Percentiles rank a stretch among this genome's conserved stretches.
These are phyloP conservation scores for Peromyscus attwateri DNA, from an alignment of 2,797 vertebrate species.

Conservation along the genomic window DNA sequence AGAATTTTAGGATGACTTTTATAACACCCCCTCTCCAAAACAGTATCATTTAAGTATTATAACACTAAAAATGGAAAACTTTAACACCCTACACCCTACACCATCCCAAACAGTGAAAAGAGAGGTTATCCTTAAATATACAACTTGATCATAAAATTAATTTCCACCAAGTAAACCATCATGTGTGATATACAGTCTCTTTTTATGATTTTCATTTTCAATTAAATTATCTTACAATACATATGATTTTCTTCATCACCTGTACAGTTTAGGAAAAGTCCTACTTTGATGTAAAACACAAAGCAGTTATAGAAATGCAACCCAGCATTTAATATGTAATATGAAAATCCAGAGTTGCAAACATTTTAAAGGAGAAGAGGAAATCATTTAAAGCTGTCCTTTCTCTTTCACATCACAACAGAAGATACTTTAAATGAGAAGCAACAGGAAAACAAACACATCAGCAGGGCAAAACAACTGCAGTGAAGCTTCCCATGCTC, in stretches of 20 bases:
- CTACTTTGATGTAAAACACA: conserved; percentile 7
- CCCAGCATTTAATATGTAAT: conserved; percentile 3
- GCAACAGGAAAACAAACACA: conserved; percentile 20
- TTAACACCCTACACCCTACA: not conserved
- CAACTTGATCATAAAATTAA: conserved; percentile 57
- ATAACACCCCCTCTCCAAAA: not conserved
- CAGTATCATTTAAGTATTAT: not conserved
- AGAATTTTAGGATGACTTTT: not conserved
- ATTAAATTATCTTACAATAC: conserved; percentile 4
- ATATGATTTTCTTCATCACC: not conserved
- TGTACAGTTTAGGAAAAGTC: conserved; percentile 6
- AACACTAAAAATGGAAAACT: conserved; percentile 1
- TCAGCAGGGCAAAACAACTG: conserved; percentile 1
- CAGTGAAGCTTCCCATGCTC: not conserved
- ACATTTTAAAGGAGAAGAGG: conserved; percentile 19
- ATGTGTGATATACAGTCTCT: not conserved
- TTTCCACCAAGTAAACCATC: not conserved
- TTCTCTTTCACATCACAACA: not conserved
- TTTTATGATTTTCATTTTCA: conserved; percentile 56
- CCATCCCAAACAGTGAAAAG: not conserved
- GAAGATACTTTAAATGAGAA: conserved; percentile 7
- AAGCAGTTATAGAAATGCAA: not conserved
- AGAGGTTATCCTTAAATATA: not conserved
- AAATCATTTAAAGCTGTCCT: not conserved
- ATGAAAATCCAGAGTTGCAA: not conserved